Percentiles rank a stretch among this genome's conserved stretches.
These are phyloP conservation scores for Eilema griseolum DNA, from an alignment of 2,888 invertebrate species.

Conservation along the genomic window DNA sequence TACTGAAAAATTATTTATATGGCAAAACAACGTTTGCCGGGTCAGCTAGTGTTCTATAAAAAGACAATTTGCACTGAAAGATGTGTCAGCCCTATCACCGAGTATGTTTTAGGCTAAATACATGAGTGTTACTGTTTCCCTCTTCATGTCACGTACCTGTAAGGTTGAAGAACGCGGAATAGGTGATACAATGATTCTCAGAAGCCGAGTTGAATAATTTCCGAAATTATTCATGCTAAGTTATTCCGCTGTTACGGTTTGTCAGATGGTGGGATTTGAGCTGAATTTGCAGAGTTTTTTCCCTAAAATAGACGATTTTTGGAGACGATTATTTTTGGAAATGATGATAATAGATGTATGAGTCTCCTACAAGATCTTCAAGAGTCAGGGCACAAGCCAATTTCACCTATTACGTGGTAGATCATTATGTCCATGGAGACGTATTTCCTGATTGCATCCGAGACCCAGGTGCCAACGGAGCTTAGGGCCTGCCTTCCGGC, in stretches of 20 bases:
- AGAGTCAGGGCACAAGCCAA: background rate
- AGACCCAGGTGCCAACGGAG: too few relatives aligned
- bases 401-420: too few relatives aligned
- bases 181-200: conserved; percentile 46
- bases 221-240: conserved; percentile 49
- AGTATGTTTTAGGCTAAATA: conserved; percentile 63
- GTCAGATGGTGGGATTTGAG: conserved; percentile 22
- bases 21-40: too few relatives aligned
- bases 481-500: too few relatives aligned
- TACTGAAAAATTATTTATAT: too few relatives aligned
- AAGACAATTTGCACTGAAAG: background rate
- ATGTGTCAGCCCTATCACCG: conserved; percentile 24
- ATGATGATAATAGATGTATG: background rate
- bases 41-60: too few relatives aligned
- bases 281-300: conserved; percentile 21
- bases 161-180: conserved; percentile 68
- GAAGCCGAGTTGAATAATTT: conserved; percentile 52
- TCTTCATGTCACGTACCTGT: conserved; percentile 65
- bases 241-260: conserved; percentile 41
- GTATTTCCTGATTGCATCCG: too few relatives aligned
- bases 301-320: background rate
- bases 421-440: too few relatives aligned
- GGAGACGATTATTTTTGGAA: background rate
- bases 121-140: conserved; percentile 55
- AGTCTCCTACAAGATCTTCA: background rate